phyloP scores from a whole-genome alignment of 2,888 invertebrate genomes.

The Heliconius aoede region DNA sequence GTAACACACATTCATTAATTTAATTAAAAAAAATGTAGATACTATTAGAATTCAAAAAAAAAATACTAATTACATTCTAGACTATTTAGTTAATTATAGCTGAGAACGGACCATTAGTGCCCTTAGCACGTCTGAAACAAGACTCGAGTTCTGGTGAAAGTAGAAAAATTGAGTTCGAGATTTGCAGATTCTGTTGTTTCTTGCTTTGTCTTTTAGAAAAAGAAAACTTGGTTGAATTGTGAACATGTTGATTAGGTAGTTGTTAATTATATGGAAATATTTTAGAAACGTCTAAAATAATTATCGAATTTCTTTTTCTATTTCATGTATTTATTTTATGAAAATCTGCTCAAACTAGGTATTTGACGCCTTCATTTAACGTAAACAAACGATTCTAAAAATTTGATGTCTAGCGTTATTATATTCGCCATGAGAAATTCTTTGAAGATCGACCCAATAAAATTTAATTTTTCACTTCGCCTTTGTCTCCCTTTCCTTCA shows the following conservation, averaged over 20 bases:
- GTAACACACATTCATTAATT: neutral
- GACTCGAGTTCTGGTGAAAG: conserved; percentile 20
- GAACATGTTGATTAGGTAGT: no score
- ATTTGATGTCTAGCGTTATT: conserved; percentile 1
- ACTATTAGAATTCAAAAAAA: conserved; percentile 9
- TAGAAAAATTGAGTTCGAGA: conserved; percentile 18
- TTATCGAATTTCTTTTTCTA: no score
- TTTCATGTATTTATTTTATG: no score
- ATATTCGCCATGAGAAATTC: neutral
- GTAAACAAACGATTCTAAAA: neutral
- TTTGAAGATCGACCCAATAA: conserved; percentile 14
- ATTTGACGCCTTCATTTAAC: neutral
- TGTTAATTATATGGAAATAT: no score
- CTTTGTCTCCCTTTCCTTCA: conserved; percentile 27
- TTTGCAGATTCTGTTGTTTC: conserved; percentile 28
- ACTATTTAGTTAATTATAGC: conserved; percentile 25
- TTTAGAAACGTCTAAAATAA: no score
- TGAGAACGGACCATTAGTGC: conserved; percentile 31
- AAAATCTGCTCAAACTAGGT: no score
- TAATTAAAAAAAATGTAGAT: neutral
- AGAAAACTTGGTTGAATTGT: neutral
- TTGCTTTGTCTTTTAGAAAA: neutral
- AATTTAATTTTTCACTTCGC: conserved; percentile 36
- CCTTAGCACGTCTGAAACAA: conserved; percentile 35
- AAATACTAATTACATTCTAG: conserved; percentile 23